Evolutionary conservation across 2,797 vertebrate species (phyloP).

Genomic region (Sebastes cheni): DNA sequence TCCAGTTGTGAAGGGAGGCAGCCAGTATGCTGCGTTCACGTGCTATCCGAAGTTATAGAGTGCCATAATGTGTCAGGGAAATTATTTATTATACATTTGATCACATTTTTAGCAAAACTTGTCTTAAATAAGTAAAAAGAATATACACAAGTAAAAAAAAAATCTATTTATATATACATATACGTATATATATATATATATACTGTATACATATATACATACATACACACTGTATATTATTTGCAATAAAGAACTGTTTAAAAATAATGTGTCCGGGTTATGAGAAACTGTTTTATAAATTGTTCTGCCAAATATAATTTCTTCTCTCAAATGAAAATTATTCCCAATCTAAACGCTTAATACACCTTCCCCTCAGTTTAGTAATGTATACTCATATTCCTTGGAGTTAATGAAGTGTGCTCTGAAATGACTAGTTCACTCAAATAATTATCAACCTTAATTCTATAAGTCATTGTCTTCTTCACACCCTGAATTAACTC

Average conservation of each 20-base stretch:
- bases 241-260: too few relatives aligned
- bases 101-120: too few relatives aligned
- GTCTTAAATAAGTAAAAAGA: too few relatives aligned
- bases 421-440: not conserved
- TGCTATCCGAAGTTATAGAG: too few relatives aligned
- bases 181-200: too few relatives aligned
- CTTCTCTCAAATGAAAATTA: not conserved
- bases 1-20: fast-evolving
- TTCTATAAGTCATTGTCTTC: not conserved
- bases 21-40: fast-evolving
- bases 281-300: not conserved
- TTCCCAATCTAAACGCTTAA: not conserved
- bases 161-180: too few relatives aligned
- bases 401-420: not conserved
- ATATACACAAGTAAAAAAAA: too few relatives aligned
- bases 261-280: not conserved
- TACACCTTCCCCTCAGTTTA: too few relatives aligned
- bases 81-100: too few relatives aligned
- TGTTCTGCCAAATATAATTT: not conserved
- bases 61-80: too few relatives aligned
- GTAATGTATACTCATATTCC: not conserved
- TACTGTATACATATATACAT: too few relatives aligned
- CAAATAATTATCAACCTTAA: not conserved
- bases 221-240: too few relatives aligned
- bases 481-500: not conserved